Evolutionary conservation across 53 echinoderm and acorn worm genomes (phyloP).

Genomic region (Holothuria scabra): DNA sequence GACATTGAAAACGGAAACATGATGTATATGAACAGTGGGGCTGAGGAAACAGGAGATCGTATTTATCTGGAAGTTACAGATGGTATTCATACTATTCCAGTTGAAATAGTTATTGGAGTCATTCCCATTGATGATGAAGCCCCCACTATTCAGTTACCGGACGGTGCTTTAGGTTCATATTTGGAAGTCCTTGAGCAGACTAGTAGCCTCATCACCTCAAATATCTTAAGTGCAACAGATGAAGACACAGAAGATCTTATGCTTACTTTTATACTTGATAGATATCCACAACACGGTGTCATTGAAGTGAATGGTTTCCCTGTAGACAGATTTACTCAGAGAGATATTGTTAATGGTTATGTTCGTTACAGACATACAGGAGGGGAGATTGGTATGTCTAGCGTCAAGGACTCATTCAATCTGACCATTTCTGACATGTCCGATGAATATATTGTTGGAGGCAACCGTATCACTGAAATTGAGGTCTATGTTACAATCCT

Average conservation of each 20-base stretch:
- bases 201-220: conserved; percentile 91
- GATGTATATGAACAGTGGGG: conserved; percentile 78
- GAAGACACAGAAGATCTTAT: conserved; percentile 95
- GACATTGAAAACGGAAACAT: conserved; percentile 75
- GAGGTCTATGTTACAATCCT: conserved; percentile 93
- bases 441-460: conserved; percentile 85
- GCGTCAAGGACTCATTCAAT: conserved; percentile 88
- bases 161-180: conserved; percentile 88
- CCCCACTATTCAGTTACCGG: conserved; percentile 88
- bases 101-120: conserved; percentile 73
- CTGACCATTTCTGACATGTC: conserved; percentile 99
- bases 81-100: conserved; percentile 90
- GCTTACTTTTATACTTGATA: conserved; percentile 83
- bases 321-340: conserved; percentile 79
- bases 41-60: conserved; percentile 72
- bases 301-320: conserved; percentile 85
- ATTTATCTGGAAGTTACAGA: conserved; percentile 85
- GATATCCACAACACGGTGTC: conserved; percentile 63
- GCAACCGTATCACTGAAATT: conserved; percentile 87
- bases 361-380: conserved; percentile 91
- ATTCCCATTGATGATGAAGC: conserved; percentile 96
- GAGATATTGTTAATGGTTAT: conserved; percentile 93
- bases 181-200: conserved; percentile 91
- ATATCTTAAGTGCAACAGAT: conserved; percentile 97
- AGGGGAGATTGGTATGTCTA: conserved; percentile 93